Evolutionary conservation across 2,888 invertebrate genomes (phyloP), one percentile per base, ranked within the genome.

Genomic region (Druceiella hillmani): DNA sequence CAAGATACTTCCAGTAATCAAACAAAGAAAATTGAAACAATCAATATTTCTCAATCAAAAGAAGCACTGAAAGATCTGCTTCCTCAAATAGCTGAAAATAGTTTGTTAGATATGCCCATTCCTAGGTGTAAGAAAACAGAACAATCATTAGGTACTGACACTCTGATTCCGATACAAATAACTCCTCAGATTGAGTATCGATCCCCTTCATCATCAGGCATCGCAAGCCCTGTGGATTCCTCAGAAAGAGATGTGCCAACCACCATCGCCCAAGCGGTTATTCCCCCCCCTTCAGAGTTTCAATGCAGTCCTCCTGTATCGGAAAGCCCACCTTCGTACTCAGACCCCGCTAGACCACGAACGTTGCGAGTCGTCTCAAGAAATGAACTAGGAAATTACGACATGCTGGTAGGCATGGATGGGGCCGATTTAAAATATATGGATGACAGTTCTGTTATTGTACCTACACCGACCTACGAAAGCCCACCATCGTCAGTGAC

Each of bases 371-470:
- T 75, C 29, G 64, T 75, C 11, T 57, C 61, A 11, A 64, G 66
- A n/a, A 76, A 75, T 54, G 73, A 75, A 35, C 67, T 76, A 41
- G 74, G 73, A 37, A 70, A 72, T 33, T 88, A 82, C 54, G 89
- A 90, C 57, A 75, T 87, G 43, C 68, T 91, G 41, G 76, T 82
- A 12, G 83, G 83, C 33, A 72, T 90, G 62, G 89, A 90, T 56
- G 85, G 84, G 43, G 86, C 87, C n/a, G 91, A 92, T 62, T 66
- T 92, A 36, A 78, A 87, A 30, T 92, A 79, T 61, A 91, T 92
- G 91, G 92, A 92, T 58, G 91, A 92, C 58, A 90, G 90, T 60
- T 90, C 89, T 16, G 78, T 90, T 27, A 82, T 83, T 48, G 73
- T 88, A 40, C 80, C 86, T 38, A 86, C 88, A 45, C 87, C 88